These are phyloP conservation scores for Ganaspis brasiliensis DNA, from an alignment of 2,888 invertebrate genomes.

Conservation along the genomic window DNA sequence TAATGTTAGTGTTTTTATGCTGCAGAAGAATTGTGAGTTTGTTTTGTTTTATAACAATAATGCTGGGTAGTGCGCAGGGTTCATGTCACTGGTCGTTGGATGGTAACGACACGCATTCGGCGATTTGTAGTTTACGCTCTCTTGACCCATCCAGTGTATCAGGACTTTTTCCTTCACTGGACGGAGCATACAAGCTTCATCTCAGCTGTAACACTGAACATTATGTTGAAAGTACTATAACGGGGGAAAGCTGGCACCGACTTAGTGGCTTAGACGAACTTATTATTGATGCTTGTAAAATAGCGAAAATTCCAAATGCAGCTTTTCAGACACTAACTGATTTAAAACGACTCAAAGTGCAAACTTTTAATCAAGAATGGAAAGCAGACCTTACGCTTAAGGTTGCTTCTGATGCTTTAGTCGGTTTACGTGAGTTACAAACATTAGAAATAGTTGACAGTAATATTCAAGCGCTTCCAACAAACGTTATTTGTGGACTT, in stretches of 20 bases:
- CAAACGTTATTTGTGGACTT: conserved; percentile 90
- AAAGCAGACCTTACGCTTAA: conserved; percentile 88
- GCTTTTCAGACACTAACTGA: conserved; percentile 91
- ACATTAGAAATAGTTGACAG: conserved; percentile 91
- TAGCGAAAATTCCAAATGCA: conserved; percentile 88
- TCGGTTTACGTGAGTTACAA: conserved; percentile 90
- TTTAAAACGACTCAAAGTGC: conserved; percentile 89
- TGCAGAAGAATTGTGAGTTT: conserved; percentile 52
- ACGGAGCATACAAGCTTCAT: conserved; percentile 87
- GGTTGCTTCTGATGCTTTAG: conserved; percentile 86
- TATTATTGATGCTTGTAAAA: conserved; percentile 89
- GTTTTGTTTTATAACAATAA: conserved; percentile 57
- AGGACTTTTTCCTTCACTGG: conserved; percentile 82
- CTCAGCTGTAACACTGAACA: conserved; percentile 90
- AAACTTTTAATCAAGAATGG: conserved; percentile 92
- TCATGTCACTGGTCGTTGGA: conserved; percentile 82
- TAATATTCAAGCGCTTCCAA: conserved; percentile 90
- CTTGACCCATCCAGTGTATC: conserved; percentile 81
- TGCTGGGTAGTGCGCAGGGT: conserved; percentile 80
- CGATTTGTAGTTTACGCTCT: conserved; percentile 82
- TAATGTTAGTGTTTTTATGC: conserved; percentile 54
- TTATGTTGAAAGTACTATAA: conserved; percentile 88
- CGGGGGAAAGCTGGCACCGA: conserved; percentile 87
- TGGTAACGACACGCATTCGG: conserved; percentile 83
- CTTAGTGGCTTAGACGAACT: conserved; percentile 89